phyloP scores from a whole-genome alignment of 92 coral and sea anemone genomes.

The Ricordea florida region DNA sequence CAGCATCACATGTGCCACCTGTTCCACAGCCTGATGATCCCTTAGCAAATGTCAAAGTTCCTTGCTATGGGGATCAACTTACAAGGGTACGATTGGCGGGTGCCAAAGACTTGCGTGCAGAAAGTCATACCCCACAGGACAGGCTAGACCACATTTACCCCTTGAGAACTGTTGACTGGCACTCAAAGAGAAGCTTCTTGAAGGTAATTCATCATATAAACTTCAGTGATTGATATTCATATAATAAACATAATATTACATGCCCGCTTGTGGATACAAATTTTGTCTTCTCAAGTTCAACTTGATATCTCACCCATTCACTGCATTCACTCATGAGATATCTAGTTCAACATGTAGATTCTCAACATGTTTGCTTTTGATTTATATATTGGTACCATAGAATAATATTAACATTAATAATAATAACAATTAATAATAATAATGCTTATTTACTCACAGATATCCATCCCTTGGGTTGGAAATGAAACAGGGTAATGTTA shows the following conservation, averaged over 20 bases:
- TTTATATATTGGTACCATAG: too few relatives aligned
- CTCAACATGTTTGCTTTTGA: too few relatives aligned
- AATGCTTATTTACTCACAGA: too few relatives aligned
- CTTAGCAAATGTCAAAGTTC: conserved; percentile 46
- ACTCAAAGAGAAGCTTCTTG: conserved; percentile 61
- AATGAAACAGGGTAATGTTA: too few relatives aligned
- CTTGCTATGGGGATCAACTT: conserved; percentile 75
- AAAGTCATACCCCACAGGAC: conserved; percentile 63
- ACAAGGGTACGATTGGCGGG: conserved; percentile 69
- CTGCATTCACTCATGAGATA: too few relatives aligned
- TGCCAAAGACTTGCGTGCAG: conserved; percentile 60
- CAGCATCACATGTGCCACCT: conserved; percentile 58
- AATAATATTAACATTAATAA: too few relatives aligned
- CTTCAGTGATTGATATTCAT: background rate
- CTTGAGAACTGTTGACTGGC: conserved; percentile 71
- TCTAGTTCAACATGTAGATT: too few relatives aligned
- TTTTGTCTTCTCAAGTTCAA: too few relatives aligned
- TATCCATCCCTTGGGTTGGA: too few relatives aligned
- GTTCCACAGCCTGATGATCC: conserved; percentile 53
- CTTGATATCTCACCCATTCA: too few relatives aligned
- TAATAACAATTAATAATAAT: too few relatives aligned
- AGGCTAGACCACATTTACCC: conserved; percentile 63
- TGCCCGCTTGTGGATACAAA: too few relatives aligned
- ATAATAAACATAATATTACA: background rate
- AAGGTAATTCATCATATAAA: conserved; percentile 18